Base-by-base conservation (phyloP, 37 sponge, comb jelly and placozoan genomes). In the Crambe crambe region DNA sequence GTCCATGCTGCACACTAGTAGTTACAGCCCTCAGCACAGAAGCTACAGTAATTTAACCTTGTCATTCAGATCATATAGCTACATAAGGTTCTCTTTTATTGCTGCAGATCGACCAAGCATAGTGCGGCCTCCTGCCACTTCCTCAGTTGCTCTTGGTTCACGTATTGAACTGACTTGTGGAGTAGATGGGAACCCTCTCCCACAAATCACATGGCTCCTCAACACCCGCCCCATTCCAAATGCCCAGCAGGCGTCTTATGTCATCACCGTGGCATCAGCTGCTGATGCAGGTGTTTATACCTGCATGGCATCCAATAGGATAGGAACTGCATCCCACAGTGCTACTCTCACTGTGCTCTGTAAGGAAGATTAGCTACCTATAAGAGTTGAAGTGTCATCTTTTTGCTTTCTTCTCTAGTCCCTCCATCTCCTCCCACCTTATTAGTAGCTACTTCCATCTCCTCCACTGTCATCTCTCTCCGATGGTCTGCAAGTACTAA, bases 371-470 rank as follows among this genome's bases (percentile, higher is more conserved):
- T 12, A 15, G 51, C 51, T 47, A 12, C 6, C 12, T 15, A 47
- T 23, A 23, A 62, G 15, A 18, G 26, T 62, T 62, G n/a, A 62
- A 62, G 9, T 36, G 10, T 68, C 3, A 8, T 37, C n/a, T n/a
- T n/a, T n/a, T n/a, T n/a, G n/a, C 3, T 54, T 35, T 43, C 31
- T 66, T 2, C 37, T 54, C 1, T 40, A 91, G 92, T 82, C 39
- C 92, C 92, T 2, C 92, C 92, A 32, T 86, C 87, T 20, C 36
- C 89, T 23, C 84, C 92, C 10, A 79, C 57, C 42, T 4, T 80
- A 10, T 22, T 60, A 10, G 10, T 36, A 9, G 69, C 68, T 6
- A 58, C 37, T 25, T 76, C 80, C 1, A 47, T 34, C 0, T 63
- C 80, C 71, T 74, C 84, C 27, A 42, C 70, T 34, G 59, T 84